Evolutionary conservation across 2,888 invertebrate genomes (phyloP).

Genomic region (Mystacides longicornis): DNA sequence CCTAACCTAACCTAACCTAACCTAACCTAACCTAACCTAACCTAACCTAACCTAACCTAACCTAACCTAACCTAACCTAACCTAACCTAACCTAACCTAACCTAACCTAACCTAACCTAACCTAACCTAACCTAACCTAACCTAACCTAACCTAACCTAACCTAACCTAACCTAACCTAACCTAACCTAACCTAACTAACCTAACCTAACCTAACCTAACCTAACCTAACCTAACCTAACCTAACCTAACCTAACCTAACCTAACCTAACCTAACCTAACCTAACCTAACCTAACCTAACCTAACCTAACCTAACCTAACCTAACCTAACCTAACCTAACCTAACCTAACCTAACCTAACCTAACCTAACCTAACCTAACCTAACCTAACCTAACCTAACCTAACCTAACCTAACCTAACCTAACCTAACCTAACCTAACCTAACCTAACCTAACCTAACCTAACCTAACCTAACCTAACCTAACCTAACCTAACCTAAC

Average conservation of each 20-base stretch:
- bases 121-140: neutral
- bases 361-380: conserved; percentile 15
- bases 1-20: neutral
- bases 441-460: neutral
- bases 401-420: neutral
- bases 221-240: neutral
- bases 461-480: neutral
- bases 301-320: conserved; percentile 26
- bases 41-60: neutral
- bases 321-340: conserved; percentile 17
- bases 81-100: neutral
- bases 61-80: neutral
- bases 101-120: neutral
- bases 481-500: conserved; percentile 7
- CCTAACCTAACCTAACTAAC: neutral
- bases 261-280: conserved; percentile 22
- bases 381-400: neutral
- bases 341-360: conserved; percentile 17
- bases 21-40: neutral
- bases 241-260: neutral
- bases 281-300: conserved; percentile 27
- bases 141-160: neutral
- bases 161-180: neutral
- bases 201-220: neutral
- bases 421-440: neutral